These are phyloP conservation scores for Hippoglossus stenolepis DNA, from an alignment of 2,113 vertebrate species.

Conservation along the genomic window DNA sequence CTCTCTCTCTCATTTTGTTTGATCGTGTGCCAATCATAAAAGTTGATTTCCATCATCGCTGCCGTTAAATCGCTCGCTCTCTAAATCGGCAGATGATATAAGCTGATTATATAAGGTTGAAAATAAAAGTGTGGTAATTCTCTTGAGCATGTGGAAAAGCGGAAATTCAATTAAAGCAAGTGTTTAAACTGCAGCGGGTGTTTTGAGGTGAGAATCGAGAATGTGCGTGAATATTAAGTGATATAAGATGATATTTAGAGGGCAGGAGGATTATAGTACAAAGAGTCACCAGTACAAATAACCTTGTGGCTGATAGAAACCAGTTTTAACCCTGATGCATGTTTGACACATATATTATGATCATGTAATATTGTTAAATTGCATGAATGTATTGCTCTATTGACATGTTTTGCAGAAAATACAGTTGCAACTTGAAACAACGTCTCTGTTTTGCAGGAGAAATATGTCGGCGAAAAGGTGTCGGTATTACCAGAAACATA, in stretches of 20 bases:
- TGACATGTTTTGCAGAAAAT: not conserved
- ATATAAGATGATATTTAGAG: slow-evolving; percentile 14
- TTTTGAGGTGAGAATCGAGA: slow-evolving; percentile 31
- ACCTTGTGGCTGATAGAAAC: not conserved
- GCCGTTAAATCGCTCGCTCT: slow-evolving; percentile 15
- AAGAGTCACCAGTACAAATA: not conserved
- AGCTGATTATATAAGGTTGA: slow-evolving; percentile 25
- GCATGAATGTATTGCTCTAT: not conserved
- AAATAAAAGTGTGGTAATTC: slow-evolving; percentile 17
- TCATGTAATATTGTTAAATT: not conserved
- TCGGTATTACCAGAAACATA: not conserved
- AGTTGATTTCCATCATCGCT: slow-evolving; percentile 18
- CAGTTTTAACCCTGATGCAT: not conserved
- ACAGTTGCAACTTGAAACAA: not conserved
- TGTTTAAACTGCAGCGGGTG: slow-evolving; percentile 12
- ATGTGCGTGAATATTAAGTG: slow-evolving; percentile 20
- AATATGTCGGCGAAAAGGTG: not conserved
- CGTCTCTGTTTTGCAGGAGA: not conserved
- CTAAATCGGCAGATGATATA: not conserved
- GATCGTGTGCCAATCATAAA: slow-evolving; percentile 31
- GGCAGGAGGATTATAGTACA: not conserved
- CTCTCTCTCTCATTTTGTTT: slow-evolving; percentile 12
- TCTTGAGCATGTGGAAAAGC: not conserved
- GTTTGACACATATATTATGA: not conserved
- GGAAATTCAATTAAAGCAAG: slow-evolving; percentile 15